Conservation (phyloP, 2,888 invertebrate species). For the Lymantria monacha region DNA sequence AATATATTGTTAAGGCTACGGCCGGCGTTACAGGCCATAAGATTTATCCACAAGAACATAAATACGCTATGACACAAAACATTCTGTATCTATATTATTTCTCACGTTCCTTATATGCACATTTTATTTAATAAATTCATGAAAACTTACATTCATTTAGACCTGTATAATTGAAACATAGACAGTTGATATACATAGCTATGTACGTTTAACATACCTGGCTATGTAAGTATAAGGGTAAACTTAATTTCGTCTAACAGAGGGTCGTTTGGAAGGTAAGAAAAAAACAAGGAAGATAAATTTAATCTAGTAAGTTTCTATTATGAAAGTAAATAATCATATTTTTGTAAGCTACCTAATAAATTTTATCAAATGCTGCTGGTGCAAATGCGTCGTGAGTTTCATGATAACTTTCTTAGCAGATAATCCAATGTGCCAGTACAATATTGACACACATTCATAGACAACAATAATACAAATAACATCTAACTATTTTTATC, state of each 20-base stretch:
- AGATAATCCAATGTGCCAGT: conserved; percentile 7
- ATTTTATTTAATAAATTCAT: conserved; percentile 3
- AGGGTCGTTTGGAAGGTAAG: conserved; percentile 11
- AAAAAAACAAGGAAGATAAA: conserved; percentile 4
- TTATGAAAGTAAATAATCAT: conserved; percentile 8
- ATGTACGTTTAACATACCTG: background rate
- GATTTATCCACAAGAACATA: conserved; percentile 32
- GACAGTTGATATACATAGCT: background rate
- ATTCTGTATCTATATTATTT: conserved; percentile 8
- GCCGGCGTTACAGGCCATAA: conserved; percentile 34
- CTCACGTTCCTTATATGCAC: conserved; percentile 11
- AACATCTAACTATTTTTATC: conserved; percentile 66
- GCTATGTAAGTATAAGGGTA: background rate
- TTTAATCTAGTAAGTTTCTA: conserved; percentile 5
- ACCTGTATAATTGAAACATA: background rate
- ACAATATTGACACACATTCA: conserved; percentile 27
- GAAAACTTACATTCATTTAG: conserved; percentile 2
- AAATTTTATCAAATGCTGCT: background rate
- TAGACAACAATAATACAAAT: conserved; percentile 63
- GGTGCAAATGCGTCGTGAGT: conserved; percentile 2
- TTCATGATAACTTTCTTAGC: conserved; percentile 7
- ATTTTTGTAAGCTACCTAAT: background rate
- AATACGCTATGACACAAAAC: conserved; percentile 12
- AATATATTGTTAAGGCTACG: conserved; percentile 63
- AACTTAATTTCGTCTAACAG: conserved; percentile 7